Evolutionary conservation across 2,113 vertebrate genomes (phyloP).

Genomic region (Peucedramus taeniatus): DNA sequence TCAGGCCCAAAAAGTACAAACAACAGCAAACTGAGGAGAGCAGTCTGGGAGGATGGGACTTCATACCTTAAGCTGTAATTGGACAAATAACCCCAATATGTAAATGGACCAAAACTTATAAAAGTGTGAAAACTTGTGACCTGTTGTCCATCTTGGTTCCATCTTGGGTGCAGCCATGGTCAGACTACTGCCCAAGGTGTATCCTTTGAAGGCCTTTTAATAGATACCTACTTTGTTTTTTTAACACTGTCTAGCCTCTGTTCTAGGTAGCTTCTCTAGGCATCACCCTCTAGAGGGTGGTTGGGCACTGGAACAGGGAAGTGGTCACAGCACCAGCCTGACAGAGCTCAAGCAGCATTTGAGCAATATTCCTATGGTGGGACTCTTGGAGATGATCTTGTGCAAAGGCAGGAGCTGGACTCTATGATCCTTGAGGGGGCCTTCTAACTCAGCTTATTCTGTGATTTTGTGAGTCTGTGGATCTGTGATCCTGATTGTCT

Average conservation of each 20-base stretch:
- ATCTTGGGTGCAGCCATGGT: neutral
- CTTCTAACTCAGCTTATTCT: neutral
- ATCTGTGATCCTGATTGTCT: neutral
- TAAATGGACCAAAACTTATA: neutral
- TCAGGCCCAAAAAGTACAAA: neutral
- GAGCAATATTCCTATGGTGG: neutral
- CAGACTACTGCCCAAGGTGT: neutral
- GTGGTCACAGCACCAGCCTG: neutral
- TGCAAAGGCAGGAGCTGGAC: neutral
- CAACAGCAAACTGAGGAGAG: neutral
- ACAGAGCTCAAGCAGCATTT: neutral
- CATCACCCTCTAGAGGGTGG: neutral
- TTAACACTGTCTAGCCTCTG: neutral
- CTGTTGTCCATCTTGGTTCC: neutral
- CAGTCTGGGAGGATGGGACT: neutral
- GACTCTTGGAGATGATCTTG: too few relatives aligned
- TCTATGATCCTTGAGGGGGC: fast-evolving
- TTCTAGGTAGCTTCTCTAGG: neutral
- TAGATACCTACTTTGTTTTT: neutral
- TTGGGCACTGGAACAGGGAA: neutral
- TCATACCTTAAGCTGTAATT: neutral
- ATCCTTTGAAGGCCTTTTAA: neutral
- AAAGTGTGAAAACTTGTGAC: neutral
- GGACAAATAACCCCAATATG: neutral
- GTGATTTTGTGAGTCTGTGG: neutral